These are phyloP conservation scores for Beaufortia kweichowensis DNA, from an alignment of 2,113 vertebrate genomes.

Conservation along the genomic window DNA sequence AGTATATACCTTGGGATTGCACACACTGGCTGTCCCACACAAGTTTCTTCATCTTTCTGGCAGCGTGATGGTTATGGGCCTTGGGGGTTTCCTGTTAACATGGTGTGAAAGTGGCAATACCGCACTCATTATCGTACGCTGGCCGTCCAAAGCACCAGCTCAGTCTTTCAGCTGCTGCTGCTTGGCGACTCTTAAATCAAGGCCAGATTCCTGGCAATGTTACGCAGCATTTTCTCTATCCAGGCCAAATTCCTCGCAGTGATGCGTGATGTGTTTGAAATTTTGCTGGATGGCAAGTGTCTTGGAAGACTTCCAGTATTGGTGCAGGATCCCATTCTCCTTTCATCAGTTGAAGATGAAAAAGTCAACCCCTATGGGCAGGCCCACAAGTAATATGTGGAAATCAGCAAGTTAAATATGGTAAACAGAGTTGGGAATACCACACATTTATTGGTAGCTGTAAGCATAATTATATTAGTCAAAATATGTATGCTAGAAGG, in stretches of 20 bases:
- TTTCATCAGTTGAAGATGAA: accelerated
- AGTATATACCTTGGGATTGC: too few species aligned
- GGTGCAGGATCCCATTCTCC: conserved; percentile 41
- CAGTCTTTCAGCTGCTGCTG: conserved; percentile 14
- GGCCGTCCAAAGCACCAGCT: neutral
- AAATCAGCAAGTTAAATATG: neutral
- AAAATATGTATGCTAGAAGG: too few species aligned
- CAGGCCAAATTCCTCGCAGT: conserved; percentile 43
- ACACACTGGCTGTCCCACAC: neutral
- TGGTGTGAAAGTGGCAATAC: conserved; percentile 50
- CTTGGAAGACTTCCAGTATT: conserved; percentile 19
- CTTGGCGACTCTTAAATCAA: conserved; percentile 34
- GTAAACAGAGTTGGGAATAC: too few species aligned
- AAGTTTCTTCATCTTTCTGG: neutral
- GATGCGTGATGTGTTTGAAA: conserved; percentile 1
- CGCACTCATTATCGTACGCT: conserved; percentile 30
- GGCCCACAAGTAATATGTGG: too few species aligned
- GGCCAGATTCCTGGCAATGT: conserved; percentile 43
- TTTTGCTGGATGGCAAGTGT: neutral
- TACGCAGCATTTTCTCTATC: conserved; percentile 14
- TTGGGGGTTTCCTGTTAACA: conserved; percentile 26
- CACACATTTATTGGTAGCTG: too few species aligned
- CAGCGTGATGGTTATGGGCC: neutral
- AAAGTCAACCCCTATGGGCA: too few species aligned
- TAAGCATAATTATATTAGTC: too few species aligned